These are phyloP conservation scores for Nylanderia fulva DNA, from an alignment of 1,140 invertebrate species.

Conservation along the genomic window DNA sequence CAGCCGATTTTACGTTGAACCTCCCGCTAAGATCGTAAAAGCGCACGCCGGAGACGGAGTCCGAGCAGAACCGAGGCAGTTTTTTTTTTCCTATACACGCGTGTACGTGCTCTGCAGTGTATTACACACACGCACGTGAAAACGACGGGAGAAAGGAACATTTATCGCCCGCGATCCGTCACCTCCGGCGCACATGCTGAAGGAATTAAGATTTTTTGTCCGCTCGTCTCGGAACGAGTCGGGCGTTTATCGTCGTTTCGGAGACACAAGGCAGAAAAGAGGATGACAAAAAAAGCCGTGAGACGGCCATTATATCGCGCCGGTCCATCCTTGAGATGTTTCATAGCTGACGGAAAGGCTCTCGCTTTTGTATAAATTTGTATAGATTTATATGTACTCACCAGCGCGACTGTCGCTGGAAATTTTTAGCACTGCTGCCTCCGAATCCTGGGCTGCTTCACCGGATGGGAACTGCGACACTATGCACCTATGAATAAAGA, in stretches of 20 bases:
- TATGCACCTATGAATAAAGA: slow-evolving; percentile 63
- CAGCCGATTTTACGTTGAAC: slow-evolving; percentile 38
- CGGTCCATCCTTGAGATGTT: slow-evolving; percentile 38
- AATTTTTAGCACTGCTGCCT: background rate
- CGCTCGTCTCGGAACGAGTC: slow-evolving; percentile 57
- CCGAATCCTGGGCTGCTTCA: background rate
- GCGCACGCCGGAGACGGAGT: slow-evolving; percentile 35
- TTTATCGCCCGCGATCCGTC: slow-evolving; percentile 76
- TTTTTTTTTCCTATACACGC: slow-evolving; percentile 39
- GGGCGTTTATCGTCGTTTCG: slow-evolving; percentile 47
- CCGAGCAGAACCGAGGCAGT: slow-evolving; percentile 39
- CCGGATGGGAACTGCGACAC: background rate
- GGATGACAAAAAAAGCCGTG: background rate
- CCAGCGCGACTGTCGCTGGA: background rate
- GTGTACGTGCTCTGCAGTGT: no score
- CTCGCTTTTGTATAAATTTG: background rate
- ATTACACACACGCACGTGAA: background rate
- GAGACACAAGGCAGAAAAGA: slow-evolving; percentile 34
- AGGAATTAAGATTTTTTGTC: slow-evolving; percentile 79
- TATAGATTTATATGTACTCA: slow-evolving; percentile 58
- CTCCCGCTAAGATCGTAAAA: slow-evolving; percentile 51
- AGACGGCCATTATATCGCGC: background rate
- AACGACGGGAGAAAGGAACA: slow-evolving; percentile 54
- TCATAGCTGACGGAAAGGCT: slow-evolving; percentile 32
- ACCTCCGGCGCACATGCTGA: slow-evolving; percentile 75